phyloP scores from a whole-genome alignment of 92 coral and sea anemone genomes.

The Pocillopora meandrina region DNA sequence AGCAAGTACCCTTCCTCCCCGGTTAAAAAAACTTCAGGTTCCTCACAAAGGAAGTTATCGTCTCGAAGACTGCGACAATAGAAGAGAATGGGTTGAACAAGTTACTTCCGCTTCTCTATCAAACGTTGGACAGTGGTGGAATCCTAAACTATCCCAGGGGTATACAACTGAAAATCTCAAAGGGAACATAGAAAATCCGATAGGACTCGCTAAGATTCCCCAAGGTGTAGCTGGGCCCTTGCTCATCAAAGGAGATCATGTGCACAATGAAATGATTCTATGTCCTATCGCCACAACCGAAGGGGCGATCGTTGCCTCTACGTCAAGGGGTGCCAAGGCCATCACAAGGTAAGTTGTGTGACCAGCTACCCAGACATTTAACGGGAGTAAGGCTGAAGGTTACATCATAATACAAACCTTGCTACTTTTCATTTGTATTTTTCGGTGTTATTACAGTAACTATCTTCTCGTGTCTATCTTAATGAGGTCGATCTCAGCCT shows the following conservation, averaged over 20 bases:
- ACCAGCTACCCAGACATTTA: not conserved
- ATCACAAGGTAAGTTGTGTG: conserved; percentile 20
- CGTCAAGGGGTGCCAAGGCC: conserved; percentile 32
- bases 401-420: not conserved
- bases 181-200: conserved; percentile 52
- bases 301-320: conserved; percentile 48
- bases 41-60: conserved; percentile 36
- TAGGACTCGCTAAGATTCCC: conserved; percentile 56
- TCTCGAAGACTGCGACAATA: conserved; percentile 30
- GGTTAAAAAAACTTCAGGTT: conserved; percentile 2
- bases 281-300: conserved; percentile 56
- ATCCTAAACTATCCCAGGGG: not conserved
- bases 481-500: too few species aligned
- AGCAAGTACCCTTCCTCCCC: too few species aligned
- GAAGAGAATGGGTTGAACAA: conserved; percentile 49
- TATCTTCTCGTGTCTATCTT: too few species aligned
- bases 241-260: conserved; percentile 50
- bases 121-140: conserved; percentile 48
- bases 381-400: too few species aligned
- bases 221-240: conserved; percentile 51
- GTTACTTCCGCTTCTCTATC: conserved; percentile 25
- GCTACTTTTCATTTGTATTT: too few species aligned
- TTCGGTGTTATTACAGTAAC: too few species aligned
- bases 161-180: conserved; percentile 16
- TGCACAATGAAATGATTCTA: conserved; percentile 18